These are phyloP conservation scores for Lordiphosa collinella DNA, from an alignment of 1,140 invertebrate genomes.

Conservation along the genomic window DNA sequence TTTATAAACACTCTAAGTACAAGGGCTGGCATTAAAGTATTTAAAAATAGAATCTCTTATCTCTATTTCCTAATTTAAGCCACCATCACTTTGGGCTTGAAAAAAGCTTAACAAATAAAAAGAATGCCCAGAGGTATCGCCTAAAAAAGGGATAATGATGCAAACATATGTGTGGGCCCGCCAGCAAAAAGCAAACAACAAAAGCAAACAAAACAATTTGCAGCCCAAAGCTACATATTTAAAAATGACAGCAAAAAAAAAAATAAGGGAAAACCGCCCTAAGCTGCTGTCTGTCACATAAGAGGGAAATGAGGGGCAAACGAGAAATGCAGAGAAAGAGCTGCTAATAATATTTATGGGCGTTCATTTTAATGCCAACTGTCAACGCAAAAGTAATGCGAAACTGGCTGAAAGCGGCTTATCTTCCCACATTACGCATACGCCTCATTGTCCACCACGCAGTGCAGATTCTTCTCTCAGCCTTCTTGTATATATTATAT, in stretches of 20 bases:
- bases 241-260: conserved; percentile 39
- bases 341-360: conserved; percentile 74
- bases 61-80: background rate
- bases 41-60: no score
- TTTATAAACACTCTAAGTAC: no score
- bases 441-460: conserved; percentile 9
- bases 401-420: conserved; percentile 40
- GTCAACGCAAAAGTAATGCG: conserved; percentile 58
- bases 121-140: background rate
- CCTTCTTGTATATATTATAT: conserved; percentile 7
- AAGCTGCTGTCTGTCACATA: conserved; percentile 47
- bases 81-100: background rate
- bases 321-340: background rate
- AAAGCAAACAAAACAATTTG: conserved; percentile 41
- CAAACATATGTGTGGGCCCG: conserved; percentile 48
- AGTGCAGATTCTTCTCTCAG: background rate
- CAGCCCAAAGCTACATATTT: conserved; percentile 52
- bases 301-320: conserved; percentile 9
- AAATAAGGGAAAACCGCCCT: conserved; percentile 15
- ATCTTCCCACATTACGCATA: conserved; percentile 32
- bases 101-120: background rate
- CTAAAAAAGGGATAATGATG: conserved; percentile 55
- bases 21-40: no score
- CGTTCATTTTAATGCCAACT: conserved; percentile 70
- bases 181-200: conserved; percentile 13